These are phyloP conservation scores for Oryzaephilus surinamensis DNA, from an alignment of 1,140 invertebrate species.

Conservation along the genomic window DNA sequence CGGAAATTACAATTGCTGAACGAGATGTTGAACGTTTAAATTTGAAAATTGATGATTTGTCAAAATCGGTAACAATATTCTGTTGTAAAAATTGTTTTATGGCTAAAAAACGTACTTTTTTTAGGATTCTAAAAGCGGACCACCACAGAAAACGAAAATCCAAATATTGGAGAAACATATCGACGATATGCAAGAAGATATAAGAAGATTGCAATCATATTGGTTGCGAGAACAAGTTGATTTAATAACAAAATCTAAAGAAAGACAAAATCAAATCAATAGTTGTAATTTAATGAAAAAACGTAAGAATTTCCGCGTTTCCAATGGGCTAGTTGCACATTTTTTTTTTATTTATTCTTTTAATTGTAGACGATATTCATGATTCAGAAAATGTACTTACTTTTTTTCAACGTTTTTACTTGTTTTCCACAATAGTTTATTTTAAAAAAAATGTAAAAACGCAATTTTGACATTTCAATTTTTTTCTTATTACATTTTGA, in stretches of 20 bases:
- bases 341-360: no score
- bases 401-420: no score
- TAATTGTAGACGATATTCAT: no score
- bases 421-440: slow-evolving; percentile 2
- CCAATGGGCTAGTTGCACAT: no score
- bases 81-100: background rate
- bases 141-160: slow-evolving; percentile 45
- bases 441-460: no score
- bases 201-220: slow-evolving; percentile 52
- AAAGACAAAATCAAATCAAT: slow-evolving; percentile 51
- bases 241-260: slow-evolving; percentile 51
- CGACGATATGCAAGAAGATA: slow-evolving; percentile 44
- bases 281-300: slow-evolving; percentile 57
- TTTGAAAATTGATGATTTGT: slow-evolving; percentile 2
- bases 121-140: no score
- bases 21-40: slow-evolving; percentile 7
- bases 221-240: slow-evolving; percentile 67
- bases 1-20: no score
- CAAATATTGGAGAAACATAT: slow-evolving; percentile 50
- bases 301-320: no score
- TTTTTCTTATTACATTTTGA: no score
- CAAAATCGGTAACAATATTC: background rate
- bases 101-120: background rate
- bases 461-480: no score
- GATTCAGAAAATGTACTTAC: no score